A percentile compares a stretch with the other conserved stretches of the same genome.
phyloP scores from a whole-genome alignment of 2,113 vertebrate species.

The Macquaria ambigua region DNA sequence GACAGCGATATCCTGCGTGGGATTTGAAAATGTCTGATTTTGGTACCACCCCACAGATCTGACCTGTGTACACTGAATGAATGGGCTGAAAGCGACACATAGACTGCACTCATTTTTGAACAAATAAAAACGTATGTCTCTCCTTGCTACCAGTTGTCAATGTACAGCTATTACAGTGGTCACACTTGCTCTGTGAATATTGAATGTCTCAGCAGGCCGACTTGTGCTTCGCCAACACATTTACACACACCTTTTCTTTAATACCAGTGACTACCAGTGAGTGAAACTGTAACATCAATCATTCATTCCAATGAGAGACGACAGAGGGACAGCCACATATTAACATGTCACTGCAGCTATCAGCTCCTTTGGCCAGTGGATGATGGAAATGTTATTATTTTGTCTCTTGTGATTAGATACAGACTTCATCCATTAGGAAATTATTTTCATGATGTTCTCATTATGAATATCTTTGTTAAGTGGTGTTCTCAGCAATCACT shows the following conservation, averaged over 20 bases:
- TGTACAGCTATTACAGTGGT: background rate
- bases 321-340: background rate
- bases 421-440: background rate
- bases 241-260: background rate
- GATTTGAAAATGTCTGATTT: conserved; percentile 7
- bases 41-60: background rate
- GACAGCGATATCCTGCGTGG: background rate
- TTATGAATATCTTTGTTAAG: conserved; percentile 4
- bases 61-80: background rate
- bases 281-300: conserved; percentile 15
- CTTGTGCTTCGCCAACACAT: background rate
- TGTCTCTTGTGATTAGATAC: conserved; percentile 22
- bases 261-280: background rate
- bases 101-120: background rate
- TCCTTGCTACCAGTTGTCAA: background rate
- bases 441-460: background rate
- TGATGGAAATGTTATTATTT: conserved; percentile 27
- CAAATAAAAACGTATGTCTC: background rate
- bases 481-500: conserved; percentile 1
- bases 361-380: background rate
- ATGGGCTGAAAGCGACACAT: background rate
- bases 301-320: background rate
- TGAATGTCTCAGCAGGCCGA: background rate
- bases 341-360: background rate
- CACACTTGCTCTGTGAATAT: conserved; percentile 1